Evolutionary conservation across 2,113 vertebrate species (phyloP).

Genomic region (Atlantisia rogersi): DNA sequence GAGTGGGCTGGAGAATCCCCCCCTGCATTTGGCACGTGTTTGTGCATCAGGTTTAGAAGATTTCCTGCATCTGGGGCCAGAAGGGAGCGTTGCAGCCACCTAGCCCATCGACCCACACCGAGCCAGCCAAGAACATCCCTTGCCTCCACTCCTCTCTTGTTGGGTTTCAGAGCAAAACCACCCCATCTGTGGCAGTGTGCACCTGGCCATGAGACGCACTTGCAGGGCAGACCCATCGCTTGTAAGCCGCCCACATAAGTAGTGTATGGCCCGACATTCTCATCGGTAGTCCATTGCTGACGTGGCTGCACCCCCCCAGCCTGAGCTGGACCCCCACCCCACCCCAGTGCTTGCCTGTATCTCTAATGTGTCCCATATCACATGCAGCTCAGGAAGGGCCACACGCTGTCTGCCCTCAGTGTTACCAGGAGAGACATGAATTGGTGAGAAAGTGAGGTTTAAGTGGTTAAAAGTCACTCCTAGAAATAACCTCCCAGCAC

Average conservation of each 20-base stretch:
- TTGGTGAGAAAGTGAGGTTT: background rate
- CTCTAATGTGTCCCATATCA: background rate
- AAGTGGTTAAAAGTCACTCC: background rate
- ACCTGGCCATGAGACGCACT: rapidly evolving
- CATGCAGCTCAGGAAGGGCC: rapidly evolving
- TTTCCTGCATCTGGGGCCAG: background rate
- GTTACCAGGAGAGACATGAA: background rate
- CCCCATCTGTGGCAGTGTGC: rapidly evolving
- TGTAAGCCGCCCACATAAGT: background rate
- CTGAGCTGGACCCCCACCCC: no score
- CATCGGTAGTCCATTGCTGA: background rate
- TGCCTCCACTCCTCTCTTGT: background rate
- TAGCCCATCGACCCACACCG: rapidly evolving
- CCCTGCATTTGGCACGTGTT: rapidly evolving
- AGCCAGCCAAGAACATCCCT: background rate
- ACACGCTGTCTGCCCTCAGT: background rate
- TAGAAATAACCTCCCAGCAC: background rate
- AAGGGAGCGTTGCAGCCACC: background rate
- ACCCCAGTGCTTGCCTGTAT: background rate
- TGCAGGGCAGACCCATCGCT: background rate
- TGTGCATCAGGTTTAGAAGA: background rate
- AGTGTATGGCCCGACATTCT: background rate
- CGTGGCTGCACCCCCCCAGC: rapidly evolving
- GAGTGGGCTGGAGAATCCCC: background rate
- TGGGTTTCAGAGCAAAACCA: background rate